Base-by-base conservation (phyloP, 2,888 invertebrate genomes). In the Dolichopus griseipennis region DNA sequence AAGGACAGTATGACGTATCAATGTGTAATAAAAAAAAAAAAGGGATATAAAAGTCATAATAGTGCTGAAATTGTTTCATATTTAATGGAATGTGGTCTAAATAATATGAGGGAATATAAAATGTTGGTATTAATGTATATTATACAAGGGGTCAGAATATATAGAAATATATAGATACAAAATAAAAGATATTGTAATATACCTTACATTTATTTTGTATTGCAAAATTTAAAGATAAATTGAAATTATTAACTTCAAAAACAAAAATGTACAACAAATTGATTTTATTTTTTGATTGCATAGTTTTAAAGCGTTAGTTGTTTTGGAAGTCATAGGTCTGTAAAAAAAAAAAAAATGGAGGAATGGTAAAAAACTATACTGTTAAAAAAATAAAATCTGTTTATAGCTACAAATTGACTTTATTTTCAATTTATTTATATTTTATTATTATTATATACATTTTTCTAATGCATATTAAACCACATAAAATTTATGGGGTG, bases 331-430 rank as follows among this genome's bases (percentile, higher is more conserved):
- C 12, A 37, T 5, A 7, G 27, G 27, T 2, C 37, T 37, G 37
- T 37, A 12, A 52, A 12, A 52, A 18, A 52, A 15, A 18, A n/a
- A 6, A n/a, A 18, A 52, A 52, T 18, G 6, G 18, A 52, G 1
- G n/a, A n/a, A n/a, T n/a, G n/a, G n/a, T n/a, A 52, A 52, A 52
- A 12, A 52, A n/a, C 12, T 12, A 15, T 7, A 43, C 15, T 43
- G 43, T 18, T 12, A 12, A 52, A 52, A 52, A 52, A 18, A 43
- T 43, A 43, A 18, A 52, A 52, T 52, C 52, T 52, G 52, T 52
- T 52, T 52, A 52, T 52, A 18, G 52, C 52, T 52, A 52, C 52
- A 52, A 52, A 52, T 52, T 52, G 52, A 52, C 52, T 52, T 52
- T 15, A 52, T 52, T 52, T 52, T 18, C 52, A 52, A 12, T 52